These are phyloP conservation scores for Dendrolimus kikuchii DNA, from an alignment of 1,140 invertebrate genomes.

Conservation along the genomic window DNA sequence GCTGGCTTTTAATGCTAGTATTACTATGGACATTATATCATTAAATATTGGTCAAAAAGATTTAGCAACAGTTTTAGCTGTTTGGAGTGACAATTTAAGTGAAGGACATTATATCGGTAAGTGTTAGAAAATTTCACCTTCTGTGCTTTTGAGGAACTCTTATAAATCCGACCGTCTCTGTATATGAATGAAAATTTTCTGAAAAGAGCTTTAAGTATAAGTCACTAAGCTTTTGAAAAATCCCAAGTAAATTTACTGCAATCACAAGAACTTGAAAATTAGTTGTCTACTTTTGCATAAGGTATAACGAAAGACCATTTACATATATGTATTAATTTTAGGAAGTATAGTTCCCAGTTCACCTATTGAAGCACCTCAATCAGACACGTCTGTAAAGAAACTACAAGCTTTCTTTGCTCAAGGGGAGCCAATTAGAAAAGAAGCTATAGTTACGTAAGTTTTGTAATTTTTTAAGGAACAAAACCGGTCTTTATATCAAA, in stretches of 20 bases:
- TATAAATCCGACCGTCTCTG: too few relatives aligned
- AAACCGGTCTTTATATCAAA: background rate
- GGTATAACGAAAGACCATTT: too few relatives aligned
- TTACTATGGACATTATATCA: constrained; percentile 77
- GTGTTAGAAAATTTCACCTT: constrained; percentile 1
- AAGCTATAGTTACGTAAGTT: constrained; percentile 61
- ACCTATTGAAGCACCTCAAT: constrained; percentile 43
- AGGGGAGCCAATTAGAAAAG: constrained; percentile 76
- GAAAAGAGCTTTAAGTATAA: too few relatives aligned
- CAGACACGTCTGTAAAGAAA: constrained; percentile 78
- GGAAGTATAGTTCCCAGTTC: constrained; percentile 47
- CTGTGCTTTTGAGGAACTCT: background rate
- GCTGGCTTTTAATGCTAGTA: constrained; percentile 76
- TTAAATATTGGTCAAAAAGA: constrained; percentile 83
- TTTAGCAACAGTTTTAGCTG: constrained; percentile 77
- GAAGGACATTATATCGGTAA: constrained; percentile 61
- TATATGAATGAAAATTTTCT: too few relatives aligned
- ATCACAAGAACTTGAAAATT: too few relatives aligned
- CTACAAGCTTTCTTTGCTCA: constrained; percentile 83
- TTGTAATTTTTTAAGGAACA: too few relatives aligned
- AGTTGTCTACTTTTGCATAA: too few relatives aligned
- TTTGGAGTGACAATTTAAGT: constrained; percentile 79
- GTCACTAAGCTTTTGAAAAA: too few relatives aligned
- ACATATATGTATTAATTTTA: constrained; percentile 7
- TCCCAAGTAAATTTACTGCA: too few relatives aligned